These are phyloP conservation scores for Stenoptilia bipunctidactyla DNA, from an alignment of 2,888 invertebrate species.

Conservation along the genomic window DNA sequence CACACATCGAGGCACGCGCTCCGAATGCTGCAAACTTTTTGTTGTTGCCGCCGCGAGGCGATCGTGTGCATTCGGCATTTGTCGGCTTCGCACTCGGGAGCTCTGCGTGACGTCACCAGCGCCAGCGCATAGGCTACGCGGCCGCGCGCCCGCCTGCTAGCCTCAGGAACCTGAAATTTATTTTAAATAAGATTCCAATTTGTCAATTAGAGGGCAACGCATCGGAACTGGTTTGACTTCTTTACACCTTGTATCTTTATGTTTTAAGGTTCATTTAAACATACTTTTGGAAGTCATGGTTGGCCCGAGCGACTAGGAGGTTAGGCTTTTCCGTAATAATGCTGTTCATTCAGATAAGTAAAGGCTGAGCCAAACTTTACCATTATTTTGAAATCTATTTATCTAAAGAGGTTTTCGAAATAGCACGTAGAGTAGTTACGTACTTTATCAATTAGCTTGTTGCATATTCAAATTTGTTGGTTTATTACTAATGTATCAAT, in stretches of 20 bases:
- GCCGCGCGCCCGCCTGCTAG: conserved; percentile 24
- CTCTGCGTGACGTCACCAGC: conserved; percentile 40
- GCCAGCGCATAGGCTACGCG: conserved; percentile 37
- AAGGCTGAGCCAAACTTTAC: no score
- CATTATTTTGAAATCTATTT: no score
- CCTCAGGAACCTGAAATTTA: conserved; percentile 65
- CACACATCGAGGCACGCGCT: conserved; percentile 84
- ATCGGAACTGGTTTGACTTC: conserved; percentile 62
- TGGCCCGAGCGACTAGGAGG: conserved; percentile 8
- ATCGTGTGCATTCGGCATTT: conserved; percentile 50
- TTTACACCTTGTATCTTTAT: conserved; percentile 55
- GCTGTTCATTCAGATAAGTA: not conserved
- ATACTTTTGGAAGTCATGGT: conserved; percentile 29
- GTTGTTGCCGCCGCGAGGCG: conserved; percentile 40
- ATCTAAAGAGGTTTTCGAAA: no score
- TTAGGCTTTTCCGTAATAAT: conserved; percentile 9
- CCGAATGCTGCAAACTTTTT: conserved; percentile 71
- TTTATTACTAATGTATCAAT: no score
- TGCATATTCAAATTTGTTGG: no score
- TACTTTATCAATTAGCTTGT: no score
- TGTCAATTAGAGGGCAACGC: conserved; percentile 76
- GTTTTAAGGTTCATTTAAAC: conserved; percentile 36
- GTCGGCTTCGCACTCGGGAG: conserved; percentile 54
- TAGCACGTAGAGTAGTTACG: no score
- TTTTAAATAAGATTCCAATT: conserved; percentile 80